phyloP scores from a whole-genome alignment of 1,140 invertebrate genomes.

The Magallana angulata region DNA sequence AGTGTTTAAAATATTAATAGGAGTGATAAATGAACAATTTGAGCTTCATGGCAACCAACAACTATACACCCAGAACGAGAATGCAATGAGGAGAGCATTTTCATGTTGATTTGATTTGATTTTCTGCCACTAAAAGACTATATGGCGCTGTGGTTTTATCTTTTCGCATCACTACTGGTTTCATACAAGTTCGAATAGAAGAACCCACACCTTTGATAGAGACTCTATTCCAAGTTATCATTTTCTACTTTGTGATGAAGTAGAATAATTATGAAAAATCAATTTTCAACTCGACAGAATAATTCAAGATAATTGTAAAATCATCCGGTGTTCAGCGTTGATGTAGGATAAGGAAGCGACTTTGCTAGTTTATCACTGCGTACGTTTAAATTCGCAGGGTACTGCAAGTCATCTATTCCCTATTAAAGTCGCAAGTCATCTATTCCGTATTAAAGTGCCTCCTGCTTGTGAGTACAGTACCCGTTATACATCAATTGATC shows the following conservation, averaged over 20 bases:
- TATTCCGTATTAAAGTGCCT: not conserved
- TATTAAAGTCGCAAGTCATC: not conserved
- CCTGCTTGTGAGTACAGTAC: not conserved
- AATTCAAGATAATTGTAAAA: slow-evolving; percentile 6
- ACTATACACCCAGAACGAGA: too few relatives aligned
- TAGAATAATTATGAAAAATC: slow-evolving; percentile 3
- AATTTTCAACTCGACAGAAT: not conserved
- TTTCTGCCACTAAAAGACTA: too few relatives aligned
- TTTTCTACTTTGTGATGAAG: not conserved
- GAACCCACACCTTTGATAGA: not conserved
- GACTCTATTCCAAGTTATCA: not conserved
- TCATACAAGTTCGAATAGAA: too few relatives aligned
- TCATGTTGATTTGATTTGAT: too few relatives aligned
- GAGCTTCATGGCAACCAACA: too few relatives aligned
- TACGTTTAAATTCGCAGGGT: not conserved
- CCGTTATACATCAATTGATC: not conserved
- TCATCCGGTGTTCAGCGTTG: not conserved
- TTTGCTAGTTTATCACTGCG: not conserved
- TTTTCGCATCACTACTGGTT: too few relatives aligned
- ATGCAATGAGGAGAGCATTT: too few relatives aligned
- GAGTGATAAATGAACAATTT: too few relatives aligned
- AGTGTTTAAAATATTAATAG: too few relatives aligned
- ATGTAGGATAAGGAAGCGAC: not conserved
- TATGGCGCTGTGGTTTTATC: too few relatives aligned
- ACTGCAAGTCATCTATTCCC: not conserved